phyloP scores from a whole-genome alignment of 2,113 vertebrate genomes.

The Eulemur macaco region DNA sequence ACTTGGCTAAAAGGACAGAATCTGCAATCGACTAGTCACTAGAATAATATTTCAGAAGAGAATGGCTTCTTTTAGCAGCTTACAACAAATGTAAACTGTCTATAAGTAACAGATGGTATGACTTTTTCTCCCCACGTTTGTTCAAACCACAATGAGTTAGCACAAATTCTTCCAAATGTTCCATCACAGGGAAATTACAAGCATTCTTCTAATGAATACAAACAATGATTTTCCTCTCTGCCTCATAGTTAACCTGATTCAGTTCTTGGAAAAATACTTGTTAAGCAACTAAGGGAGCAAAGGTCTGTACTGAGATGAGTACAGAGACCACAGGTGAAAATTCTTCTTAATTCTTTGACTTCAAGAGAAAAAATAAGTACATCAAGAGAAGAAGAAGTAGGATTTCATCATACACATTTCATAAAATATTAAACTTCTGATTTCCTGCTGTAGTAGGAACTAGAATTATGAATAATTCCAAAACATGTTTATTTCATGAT shows the following conservation, averaged over 20 bases:
- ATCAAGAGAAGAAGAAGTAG: not conserved
- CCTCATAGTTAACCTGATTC: not conserved
- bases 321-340: not conserved
- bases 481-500: not conserved
- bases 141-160: not conserved
- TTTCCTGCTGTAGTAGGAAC: not conserved
- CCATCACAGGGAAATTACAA: not conserved
- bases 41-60: not conserved
- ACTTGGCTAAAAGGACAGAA: not conserved
- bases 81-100: not conserved
- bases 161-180: not conserved
- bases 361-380: not conserved
- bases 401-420: not conserved
- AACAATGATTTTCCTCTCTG: not conserved
- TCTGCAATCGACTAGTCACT: not conserved
- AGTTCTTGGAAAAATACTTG: not conserved
- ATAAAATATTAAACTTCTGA: not conserved
- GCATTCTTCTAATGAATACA: not conserved
- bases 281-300: not conserved
- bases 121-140: not conserved
- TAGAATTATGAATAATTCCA: not conserved
- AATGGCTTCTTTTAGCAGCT: not conserved
- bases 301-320: not conserved
- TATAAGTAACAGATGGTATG: not conserved
- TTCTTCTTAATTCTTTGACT: not conserved